These are phyloP conservation scores for Tetraneura akinire DNA, from an alignment of 1,140 invertebrate genomes.

Conservation along the genomic window DNA sequence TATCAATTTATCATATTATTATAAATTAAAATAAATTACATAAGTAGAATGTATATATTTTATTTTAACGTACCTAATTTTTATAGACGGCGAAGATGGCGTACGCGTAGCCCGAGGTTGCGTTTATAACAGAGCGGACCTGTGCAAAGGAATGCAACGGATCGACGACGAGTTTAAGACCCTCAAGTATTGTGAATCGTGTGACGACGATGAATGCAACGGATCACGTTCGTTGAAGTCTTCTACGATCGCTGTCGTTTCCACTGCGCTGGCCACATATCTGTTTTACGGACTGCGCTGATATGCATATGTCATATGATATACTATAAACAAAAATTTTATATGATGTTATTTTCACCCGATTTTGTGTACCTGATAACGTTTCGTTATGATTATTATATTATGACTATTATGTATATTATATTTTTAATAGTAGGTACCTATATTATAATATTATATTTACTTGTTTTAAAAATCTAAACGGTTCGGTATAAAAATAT, in stretches of 20 bases:
- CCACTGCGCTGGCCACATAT: background rate
- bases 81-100: slow-evolving; percentile 17
- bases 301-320: background rate
- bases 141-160: slow-evolving; percentile 24
- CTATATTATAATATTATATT: too few relatives aligned
- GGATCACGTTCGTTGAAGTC: slow-evolving; percentile 25
- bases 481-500: too few relatives aligned
- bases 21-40: too few relatives aligned
- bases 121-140: slow-evolving; percentile 1
- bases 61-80: too few relatives aligned
- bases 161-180: slow-evolving; percentile 33
- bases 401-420: too few relatives aligned
- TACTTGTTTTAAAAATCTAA: too few relatives aligned
- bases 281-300: background rate
- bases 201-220: slow-evolving; percentile 31
- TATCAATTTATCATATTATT: too few relatives aligned
- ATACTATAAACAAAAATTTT: too few relatives aligned
- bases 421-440: too few relatives aligned
- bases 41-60: too few relatives aligned
- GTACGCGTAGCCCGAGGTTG: slow-evolving; percentile 33
- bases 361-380: background rate
- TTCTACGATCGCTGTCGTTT: background rate
- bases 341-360: background rate
- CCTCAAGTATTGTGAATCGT: slow-evolving; percentile 17
- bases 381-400: slow-evolving; percentile 8